phyloP scores from a whole-genome alignment of 2,113 vertebrate species.

The Clarias gariepinus region DNA sequence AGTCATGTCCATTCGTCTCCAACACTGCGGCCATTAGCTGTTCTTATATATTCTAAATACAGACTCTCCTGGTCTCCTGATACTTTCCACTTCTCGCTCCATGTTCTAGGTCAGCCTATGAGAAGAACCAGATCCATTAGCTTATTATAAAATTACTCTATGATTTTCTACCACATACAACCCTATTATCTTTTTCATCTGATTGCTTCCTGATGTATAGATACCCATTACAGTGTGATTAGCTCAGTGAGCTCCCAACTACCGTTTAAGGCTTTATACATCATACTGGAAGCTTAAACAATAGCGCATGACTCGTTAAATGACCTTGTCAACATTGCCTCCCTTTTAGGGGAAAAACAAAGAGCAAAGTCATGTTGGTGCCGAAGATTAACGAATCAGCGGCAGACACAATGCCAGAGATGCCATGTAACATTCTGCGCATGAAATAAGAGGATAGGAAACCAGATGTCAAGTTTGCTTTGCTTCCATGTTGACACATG shows the following conservation, averaged over 20 bases:
- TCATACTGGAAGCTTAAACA: not conserved
- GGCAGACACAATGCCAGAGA: slow-evolving; percentile 18
- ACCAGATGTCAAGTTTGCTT: slow-evolving; percentile 24
- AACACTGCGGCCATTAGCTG: not conserved
- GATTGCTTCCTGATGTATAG: slow-evolving; percentile 2
- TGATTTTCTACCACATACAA: not conserved
- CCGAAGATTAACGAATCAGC: slow-evolving; percentile 1
- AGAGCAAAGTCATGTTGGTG: not conserved
- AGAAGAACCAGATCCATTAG: slow-evolving; percentile 14
- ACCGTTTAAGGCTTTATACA: not conserved
- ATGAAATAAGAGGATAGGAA: slow-evolving; percentile 14
- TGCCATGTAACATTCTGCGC: not conserved
- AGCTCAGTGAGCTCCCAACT: not conserved
- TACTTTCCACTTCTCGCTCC: not conserved
- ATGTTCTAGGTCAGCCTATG: slow-evolving; percentile 14
- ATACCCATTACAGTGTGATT: not conserved
- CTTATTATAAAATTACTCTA: not conserved
- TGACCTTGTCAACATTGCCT: slow-evolving; percentile 15
- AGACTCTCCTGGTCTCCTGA: slow-evolving; percentile 5
- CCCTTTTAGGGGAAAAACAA: not conserved
- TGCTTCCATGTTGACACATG: slow-evolving; percentile 25
- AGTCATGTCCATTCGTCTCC: slow-evolving; percentile 2
- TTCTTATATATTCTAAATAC: slow-evolving; percentile 10
- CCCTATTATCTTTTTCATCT: not conserved
- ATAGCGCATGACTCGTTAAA: slow-evolving; percentile 16